These are phyloP conservation scores for Loris lydekkerianus DNA, from an alignment of 2,797 vertebrate species.

Conservation along the genomic window DNA sequence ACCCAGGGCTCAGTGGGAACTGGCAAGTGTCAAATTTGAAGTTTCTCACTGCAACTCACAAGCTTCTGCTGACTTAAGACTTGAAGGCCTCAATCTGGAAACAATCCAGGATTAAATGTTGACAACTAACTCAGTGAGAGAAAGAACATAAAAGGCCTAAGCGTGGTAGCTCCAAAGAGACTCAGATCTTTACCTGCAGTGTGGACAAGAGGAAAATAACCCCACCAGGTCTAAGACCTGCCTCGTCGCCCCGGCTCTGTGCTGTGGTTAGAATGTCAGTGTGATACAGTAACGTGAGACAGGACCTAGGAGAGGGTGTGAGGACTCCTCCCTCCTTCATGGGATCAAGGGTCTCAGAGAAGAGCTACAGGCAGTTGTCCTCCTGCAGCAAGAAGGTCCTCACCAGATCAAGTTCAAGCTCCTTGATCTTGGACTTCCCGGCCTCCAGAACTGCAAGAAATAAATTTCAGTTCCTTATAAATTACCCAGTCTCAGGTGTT, in stretches of 20 bases:
- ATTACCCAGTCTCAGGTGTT: background rate
- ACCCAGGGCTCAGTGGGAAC: slow-evolving; percentile 86
- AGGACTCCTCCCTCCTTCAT: background rate
- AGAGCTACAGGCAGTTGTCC: background rate
- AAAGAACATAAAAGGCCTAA: background rate
- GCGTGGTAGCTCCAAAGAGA: background rate
- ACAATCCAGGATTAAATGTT: slow-evolving; percentile 64
- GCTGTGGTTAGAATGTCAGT: background rate
- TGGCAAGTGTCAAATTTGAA: slow-evolving; percentile 88
- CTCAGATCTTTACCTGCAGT: background rate
- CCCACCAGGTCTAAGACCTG: background rate
- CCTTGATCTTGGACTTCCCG: background rate
- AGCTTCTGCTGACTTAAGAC: slow-evolving; percentile 83
- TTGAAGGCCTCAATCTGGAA: slow-evolving; percentile 83
- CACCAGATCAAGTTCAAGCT: background rate
- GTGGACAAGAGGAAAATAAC: background rate
- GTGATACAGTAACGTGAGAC: background rate
- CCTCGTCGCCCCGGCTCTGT: background rate
- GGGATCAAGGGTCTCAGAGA: background rate
- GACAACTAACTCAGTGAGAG: slow-evolving; percentile 47
- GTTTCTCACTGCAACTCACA: slow-evolving; percentile 83
- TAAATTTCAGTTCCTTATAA: background rate
- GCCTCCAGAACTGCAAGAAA: background rate
- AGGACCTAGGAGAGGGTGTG: background rate
- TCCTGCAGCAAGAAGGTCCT: background rate